A percentile compares a stretch with the other conserved stretches of the same genome.
Conservation (phyloP, 2,113 vertebrate genomes). For the Apus apus region DNA sequence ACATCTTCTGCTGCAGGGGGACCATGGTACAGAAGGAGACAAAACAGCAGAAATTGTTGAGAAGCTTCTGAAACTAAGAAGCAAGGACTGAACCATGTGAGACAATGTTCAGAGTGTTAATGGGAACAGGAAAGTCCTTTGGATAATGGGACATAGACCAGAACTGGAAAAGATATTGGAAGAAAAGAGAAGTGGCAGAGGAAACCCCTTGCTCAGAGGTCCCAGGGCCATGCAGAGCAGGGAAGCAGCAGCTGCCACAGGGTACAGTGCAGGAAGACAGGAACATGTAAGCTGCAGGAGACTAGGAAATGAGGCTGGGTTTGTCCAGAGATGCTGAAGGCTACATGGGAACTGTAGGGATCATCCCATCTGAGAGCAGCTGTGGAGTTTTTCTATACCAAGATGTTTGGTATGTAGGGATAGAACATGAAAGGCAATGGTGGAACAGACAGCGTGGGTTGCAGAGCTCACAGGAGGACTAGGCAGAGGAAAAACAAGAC, state of each 20-base stretch:
- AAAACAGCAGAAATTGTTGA: neutral
- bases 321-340: neutral
- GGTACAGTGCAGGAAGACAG: neutral
- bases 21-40: neutral
- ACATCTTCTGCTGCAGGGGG: neutral
- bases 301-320: neutral
- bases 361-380: neutral
- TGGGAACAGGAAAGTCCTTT: neutral
- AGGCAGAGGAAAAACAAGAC: neutral
- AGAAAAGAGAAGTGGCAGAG: neutral
- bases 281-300: neutral
- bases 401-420: neutral
- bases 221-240: neutral
- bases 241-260: rapidly evolving
- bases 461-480: neutral
- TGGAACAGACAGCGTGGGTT: neutral
- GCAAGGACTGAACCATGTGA: neutral
- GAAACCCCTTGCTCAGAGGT: neutral
- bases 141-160: rapidly evolving
- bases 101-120: neutral
- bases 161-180: neutral
- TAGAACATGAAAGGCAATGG: neutral
- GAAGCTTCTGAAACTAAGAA: neutral
- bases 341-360: neutral
- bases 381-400: neutral